These are phyloP conservation scores for Phaonia tiefii DNA, from an alignment of 2,888 invertebrate species.

Conservation along the genomic window DNA sequence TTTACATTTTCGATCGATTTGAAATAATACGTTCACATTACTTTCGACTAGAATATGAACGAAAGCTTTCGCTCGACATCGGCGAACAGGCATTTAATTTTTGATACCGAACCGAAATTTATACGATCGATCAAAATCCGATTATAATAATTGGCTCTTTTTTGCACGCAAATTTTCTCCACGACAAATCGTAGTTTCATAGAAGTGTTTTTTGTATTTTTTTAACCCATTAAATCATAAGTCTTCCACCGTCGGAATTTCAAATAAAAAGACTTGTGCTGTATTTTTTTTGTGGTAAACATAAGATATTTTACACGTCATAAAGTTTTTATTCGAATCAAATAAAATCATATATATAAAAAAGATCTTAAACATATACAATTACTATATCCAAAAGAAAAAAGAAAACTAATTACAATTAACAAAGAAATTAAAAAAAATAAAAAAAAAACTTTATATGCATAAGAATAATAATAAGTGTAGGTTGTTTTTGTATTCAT, in stretches of 20 bases:
- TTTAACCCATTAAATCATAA: too few species aligned
- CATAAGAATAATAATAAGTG: conserved; percentile 55
- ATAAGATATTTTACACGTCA: conserved; percentile 56
- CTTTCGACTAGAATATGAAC: too few species aligned
- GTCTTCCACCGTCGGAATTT: too few species aligned
- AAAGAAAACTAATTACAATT: conserved; percentile 55
- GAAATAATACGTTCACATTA: too few species aligned
- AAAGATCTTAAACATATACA: conserved; percentile 44
- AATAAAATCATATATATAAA: conserved; percentile 52
- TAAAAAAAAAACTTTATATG: conserved; percentile 53
- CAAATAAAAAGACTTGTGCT: conserved; percentile 53
- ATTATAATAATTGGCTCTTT: not conserved
- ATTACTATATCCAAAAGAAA: conserved; percentile 12
- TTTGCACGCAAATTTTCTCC: not conserved
- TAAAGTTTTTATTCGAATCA: conserved; percentile 46
- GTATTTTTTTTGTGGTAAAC: conserved; percentile 43
- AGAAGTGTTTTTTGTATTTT: conserved; percentile 1
- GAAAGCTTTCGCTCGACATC: too few species aligned
- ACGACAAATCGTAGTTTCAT: too few species aligned
- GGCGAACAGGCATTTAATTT: too few species aligned
- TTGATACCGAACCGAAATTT: too few species aligned
- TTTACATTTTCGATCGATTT: too few species aligned
- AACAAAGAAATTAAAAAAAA: conserved; percentile 46
- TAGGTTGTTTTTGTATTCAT: conserved; percentile 3
- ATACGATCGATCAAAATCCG: too few species aligned